Base-by-base conservation (phyloP, 30 jellyfish, hydroid and myxozoan species). In the Chrysaora quinquecirrha region DNA sequence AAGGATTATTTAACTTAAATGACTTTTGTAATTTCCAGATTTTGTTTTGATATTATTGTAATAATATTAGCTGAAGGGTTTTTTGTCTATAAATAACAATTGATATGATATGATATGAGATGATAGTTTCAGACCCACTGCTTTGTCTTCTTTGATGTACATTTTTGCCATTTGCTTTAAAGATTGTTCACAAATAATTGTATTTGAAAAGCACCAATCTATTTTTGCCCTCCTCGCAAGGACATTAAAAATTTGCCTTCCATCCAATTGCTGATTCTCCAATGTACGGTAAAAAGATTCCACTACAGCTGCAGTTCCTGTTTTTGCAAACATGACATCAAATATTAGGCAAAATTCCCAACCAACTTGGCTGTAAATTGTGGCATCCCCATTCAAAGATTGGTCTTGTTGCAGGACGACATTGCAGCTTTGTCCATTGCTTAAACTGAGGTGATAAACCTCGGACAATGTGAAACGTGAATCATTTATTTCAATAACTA, bases 181-280 rank as follows among this genome's bases (percentile, higher is more conserved):
- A 21, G 85, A 86, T 48, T 54, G 25, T 64, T 81, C 76, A 35
- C 91, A 81, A 9, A 30, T 48, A 21, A 81, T 48, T n/a, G 81
- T 38, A 33, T 47, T 33, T 29, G 86, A 71, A 22, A 81, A 64
- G 58, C 85, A 68, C 91, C 85, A 82, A 46, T 82, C 92, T 12
- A 30, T 64, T 58, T 64, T 66, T 67, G 92, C 64, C 10, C 78
- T 64, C 56, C 30, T 38, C 27, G 65, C 68, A n/a, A 66, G 83
- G 12, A 35, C 75, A 22, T 66, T 34, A 12, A 64, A 20, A 47
- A 70, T 50, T 24, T 75, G 82, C 25, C 47, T 38, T 6, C 75
- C 79, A 22, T 71, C 23, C 48, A 71, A 27, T 20, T 71, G 78
- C 30, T 71, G 83, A 32, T 38, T 34, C 21, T 49, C 63, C 11